Conservation (phyloP, 1,140 invertebrate genomes). For the Bombus polaris region DNA sequence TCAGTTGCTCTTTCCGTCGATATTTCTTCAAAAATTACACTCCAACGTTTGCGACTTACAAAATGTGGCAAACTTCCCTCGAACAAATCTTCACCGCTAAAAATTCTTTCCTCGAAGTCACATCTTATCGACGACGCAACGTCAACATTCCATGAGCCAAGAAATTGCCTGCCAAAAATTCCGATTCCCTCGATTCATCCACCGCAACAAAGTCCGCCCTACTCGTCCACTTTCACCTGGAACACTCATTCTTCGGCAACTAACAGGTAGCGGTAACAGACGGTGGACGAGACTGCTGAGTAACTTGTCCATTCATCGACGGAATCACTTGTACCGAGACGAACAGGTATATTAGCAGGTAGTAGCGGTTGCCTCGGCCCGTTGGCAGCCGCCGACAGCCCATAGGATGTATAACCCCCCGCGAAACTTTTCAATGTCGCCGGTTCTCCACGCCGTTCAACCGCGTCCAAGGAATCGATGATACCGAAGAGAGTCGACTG, state of each 20-base stretch:
- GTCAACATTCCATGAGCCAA: too few relatives aligned
- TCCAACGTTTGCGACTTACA: too few relatives aligned
- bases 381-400: constrained; percentile 42
- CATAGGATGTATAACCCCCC: constrained; percentile 31
- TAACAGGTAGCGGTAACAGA: neutral
- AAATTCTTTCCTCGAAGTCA: too few relatives aligned
- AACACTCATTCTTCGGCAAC: neutral
- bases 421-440: constrained; percentile 63
- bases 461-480: constrained; percentile 46
- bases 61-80: too few relatives aligned
- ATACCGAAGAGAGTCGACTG: constrained; percentile 6
- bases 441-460: constrained; percentile 48
- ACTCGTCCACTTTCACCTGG: too few relatives aligned
- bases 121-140: too few relatives aligned
- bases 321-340: constrained; percentile 36
- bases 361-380: neutral
- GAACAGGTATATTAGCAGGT: constrained; percentile 44
- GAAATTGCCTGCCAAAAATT: too few relatives aligned
- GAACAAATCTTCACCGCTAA: too few relatives aligned
- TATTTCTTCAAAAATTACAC: too few relatives aligned
- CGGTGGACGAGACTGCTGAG: constrained; percentile 1
- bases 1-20: too few relatives aligned
- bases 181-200: too few relatives aligned
- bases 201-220: too few relatives aligned
- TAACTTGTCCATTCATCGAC: constrained; percentile 54